Conservation (phyloP, 2,113 vertebrate species). For the Tamias sibiricus region DNA sequence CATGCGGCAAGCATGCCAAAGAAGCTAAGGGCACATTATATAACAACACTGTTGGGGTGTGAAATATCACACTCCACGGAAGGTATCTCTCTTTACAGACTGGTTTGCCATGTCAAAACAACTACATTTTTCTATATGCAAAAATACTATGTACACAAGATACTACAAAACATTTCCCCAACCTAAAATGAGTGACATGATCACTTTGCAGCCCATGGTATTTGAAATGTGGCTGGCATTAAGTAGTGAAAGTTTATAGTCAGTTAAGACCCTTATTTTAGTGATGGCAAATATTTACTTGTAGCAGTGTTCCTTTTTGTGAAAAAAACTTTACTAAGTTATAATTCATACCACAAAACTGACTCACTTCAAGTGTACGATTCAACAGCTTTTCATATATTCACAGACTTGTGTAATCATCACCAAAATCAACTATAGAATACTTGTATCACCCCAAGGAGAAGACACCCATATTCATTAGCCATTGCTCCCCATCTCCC, state of each 20-base stretch:
- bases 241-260: not conserved
- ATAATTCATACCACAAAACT: not conserved
- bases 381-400: not conserved
- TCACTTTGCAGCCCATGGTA: not conserved
- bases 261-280: not conserved
- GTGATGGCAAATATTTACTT: not conserved
- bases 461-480: not conserved
- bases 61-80: not conserved
- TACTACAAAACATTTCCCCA: not conserved
- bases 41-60: not conserved
- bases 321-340: not conserved
- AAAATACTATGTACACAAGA: no score
- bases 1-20: not conserved
- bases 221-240: not conserved
- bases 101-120: not conserved
- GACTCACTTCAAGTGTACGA: not conserved
- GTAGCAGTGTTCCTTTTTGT: not conserved
- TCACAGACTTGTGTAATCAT: not conserved
- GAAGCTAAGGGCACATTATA: not conserved
- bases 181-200: not conserved
- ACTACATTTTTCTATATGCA: not conserved
- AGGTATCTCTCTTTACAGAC: not conserved
- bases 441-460: not conserved
- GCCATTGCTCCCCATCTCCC: not conserved
- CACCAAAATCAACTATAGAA: constrained; percentile 12